A percentile compares a stretch with the other conserved stretches of the same genome.
These are phyloP conservation scores for Pogonocichla stellata DNA, from an alignment of 2,113 vertebrate genomes.

Conservation along the genomic window DNA sequence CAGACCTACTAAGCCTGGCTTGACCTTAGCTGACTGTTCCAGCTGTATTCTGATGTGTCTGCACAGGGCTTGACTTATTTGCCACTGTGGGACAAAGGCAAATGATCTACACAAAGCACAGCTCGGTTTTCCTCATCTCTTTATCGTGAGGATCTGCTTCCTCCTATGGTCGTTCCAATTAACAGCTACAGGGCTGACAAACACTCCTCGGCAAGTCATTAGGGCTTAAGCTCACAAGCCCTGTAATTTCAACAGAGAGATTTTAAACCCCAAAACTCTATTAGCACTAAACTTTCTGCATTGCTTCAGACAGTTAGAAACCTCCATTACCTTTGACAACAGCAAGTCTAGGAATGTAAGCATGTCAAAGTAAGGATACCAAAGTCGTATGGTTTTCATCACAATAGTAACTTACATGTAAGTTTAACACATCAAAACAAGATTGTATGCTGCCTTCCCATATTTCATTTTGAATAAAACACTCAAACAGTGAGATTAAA, in stretches of 20 bases:
- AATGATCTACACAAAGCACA: neutral
- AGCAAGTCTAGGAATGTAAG: constrained; percentile 25
- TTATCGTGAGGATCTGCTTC: neutral
- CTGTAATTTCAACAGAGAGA: neutral
- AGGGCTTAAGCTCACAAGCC: neutral
- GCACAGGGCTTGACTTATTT: neutral
- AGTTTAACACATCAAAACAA: constrained; percentile 17
- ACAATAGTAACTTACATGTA: neutral
- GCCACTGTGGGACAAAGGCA: constrained; percentile 16
- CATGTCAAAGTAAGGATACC: constrained; percentile 3
- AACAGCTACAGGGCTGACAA: neutral
- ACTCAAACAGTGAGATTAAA: neutral
- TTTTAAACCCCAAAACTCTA: neutral
- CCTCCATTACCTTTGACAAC: neutral
- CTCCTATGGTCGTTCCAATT: neutral
- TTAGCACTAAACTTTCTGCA: neutral
- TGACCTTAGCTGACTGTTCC: constrained; percentile 14
- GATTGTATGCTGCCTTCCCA: neutral
- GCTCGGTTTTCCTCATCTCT: neutral
- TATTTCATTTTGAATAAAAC: neutral
- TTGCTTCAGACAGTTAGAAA: constrained; percentile 1
- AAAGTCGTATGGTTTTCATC: constrained; percentile 9
- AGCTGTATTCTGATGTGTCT: neutral
- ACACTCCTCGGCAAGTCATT: neutral
- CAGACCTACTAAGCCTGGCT: constrained; percentile 39